Base-by-base conservation (phyloP, 2,888 invertebrate species). In the Strigamia maritima region DNA sequence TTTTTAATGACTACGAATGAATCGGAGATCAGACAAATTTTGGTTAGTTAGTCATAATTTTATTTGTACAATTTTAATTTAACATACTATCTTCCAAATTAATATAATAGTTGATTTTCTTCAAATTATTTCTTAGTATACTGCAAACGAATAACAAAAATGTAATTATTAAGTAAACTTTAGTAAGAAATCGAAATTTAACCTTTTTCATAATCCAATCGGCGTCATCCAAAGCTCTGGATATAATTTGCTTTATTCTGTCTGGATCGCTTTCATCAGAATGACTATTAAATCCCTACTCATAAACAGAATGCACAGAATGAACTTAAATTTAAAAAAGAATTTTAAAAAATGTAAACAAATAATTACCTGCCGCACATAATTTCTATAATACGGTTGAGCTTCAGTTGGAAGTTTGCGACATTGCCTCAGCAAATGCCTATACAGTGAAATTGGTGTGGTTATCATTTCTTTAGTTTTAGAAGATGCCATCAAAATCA, bases 261-360 rank as follows among this genome's bases (percentile, higher is more conserved):
- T 54, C 60, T 54, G 60, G 60, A 7, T 54, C 60, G 7, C 60
- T 54, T 54, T 54, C 60, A 54, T 54, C 60, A 19, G 60, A 19
- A 7, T 54, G 60, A 7, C 60, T 54, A 54, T 54, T 54, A 54
- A 54, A 54, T 54, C 60, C 60, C 60, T 54, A 54, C n/a, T n/a
- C n/a, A n/a, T n/a, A n/a, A n/a, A n/a, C n/a, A n/a, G n/a, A n/a
- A n/a, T n/a, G n/a, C n/a, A n/a, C n/a, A n/a, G n/a, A n/a, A n/a
- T n/a, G n/a, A n/a, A n/a, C n/a, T n/a, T n/a, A 54, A 19, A 54
- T 19, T 19, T 22, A 54, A 54, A n/a, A 31, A 31, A 4, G 31
- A 31, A 31, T 31, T 4, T n/a, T n/a, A n/a, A n/a, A n/a, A n/a
- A n/a, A n/a, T 14, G 14, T 14, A 49, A 49, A 49, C 16, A 49